Percentiles rank a stretch among this genome's conserved stretches.
Evolutionary conservation across 2,797 vertebrate genomes (phyloP).

Genomic region (Acipenser transmontanus): DNA sequence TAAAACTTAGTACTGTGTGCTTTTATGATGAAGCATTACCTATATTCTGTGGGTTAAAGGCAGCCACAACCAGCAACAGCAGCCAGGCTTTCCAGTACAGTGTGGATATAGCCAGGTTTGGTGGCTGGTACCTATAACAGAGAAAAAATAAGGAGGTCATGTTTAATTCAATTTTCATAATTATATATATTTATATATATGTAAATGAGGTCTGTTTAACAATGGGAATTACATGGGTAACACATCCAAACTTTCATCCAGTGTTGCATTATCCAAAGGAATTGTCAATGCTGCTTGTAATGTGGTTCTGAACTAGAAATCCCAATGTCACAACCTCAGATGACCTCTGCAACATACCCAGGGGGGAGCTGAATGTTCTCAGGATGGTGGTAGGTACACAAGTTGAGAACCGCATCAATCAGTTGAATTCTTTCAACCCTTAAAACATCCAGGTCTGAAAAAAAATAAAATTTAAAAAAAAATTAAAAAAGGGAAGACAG

Average conservation of each 20-base stretch:
- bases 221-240: too few species aligned
- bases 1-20: neutral
- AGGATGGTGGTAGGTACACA: constrained; percentile 96
- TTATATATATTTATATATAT: too few species aligned
- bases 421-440: constrained; percentile 91
- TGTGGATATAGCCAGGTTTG: constrained; percentile 90
- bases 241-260: too few species aligned
- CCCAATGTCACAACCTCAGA: neutral
- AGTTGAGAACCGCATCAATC: constrained; percentile 90
- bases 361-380: constrained; percentile 97
- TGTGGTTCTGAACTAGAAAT: neutral
- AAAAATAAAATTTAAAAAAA: neutral
- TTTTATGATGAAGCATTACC: constrained; percentile 52
- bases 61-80: constrained; percentile 86
- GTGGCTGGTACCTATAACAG: constrained; percentile 82
- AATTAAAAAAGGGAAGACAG: too few species aligned
- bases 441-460: constrained; percentile 85
- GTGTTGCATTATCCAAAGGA: too few species aligned
- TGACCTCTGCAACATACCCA: constrained; percentile 59
- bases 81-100: constrained; percentile 98
- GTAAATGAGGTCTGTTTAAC: too few species aligned
- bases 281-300: too few species aligned
- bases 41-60: constrained; percentile 95
- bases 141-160: neutral
- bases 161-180: too few species aligned